Base-by-base conservation (phyloP, 2,888 invertebrate species). In the Anarsia innoxiella region DNA sequence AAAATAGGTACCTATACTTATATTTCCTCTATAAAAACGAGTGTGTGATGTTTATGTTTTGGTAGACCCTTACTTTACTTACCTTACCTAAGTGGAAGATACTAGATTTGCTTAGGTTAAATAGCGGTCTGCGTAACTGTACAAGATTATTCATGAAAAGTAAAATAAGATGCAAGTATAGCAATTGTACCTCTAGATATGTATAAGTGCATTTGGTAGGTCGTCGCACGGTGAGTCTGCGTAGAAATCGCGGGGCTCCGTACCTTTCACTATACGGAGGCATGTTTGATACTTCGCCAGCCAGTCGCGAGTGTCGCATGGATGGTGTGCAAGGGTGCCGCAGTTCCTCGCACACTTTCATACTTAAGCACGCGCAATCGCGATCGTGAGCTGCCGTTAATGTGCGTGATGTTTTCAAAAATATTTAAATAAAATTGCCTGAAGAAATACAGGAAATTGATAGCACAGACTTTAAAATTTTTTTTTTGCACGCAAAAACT, bases 261-360 rank as follows among this genome's bases (percentile, higher is more conserved):
- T 41, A 37, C 56, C 56, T 56, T 56, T 56, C 54, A 54, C 56
- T 53, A 38, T 39, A 31, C 29, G 28, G n/a, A 36, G 36, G 27
- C 33, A 31, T 34, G 38, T 16, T 33, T 2, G 26, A 25, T 40
- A 43, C 37, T 30, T 41, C 36, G 44, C 36, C 37, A 19, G 6
- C 11, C 13, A 31, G 25, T 12, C 15, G 33, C 29, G 12, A 10
- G 12, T 6, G 19, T 27, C 15, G 34, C 16, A 47, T 49, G 46
- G 48, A 46, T 49, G 51, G 42, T 44, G 47, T 45, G 40, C 41
- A 50, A 51, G 45, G 46, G 42, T 46, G 45, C 42, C 42, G 36
- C 60, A 66, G 66, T 66, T 50, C 47, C 49, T 56, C 47, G 51
- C 53, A 52, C 56, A 62, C 62, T 61, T 63, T 56, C 57, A 37